Conservation (phyloP, 2,888 invertebrate species). For the Uropetala carovei region DNA sequence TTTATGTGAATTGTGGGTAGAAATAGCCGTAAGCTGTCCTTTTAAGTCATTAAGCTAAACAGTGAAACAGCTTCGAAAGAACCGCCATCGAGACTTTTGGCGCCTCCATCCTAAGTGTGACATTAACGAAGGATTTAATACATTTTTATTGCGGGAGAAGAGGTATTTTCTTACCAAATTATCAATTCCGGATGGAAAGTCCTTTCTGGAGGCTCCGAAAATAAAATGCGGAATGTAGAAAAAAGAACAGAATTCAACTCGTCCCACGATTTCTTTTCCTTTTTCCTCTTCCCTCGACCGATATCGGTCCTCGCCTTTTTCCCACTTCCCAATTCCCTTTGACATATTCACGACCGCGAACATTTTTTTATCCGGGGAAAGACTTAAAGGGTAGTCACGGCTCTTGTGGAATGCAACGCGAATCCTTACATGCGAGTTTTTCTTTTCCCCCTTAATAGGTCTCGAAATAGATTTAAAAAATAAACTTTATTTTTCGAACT, state of each 20-base stretch:
- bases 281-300: background rate
- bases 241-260: background rate
- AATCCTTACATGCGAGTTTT: background rate
- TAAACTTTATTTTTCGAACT: background rate
- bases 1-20: too few species aligned
- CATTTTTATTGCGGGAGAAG: background rate
- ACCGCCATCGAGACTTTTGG: background rate
- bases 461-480: background rate
- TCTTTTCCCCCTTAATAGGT: background rate
- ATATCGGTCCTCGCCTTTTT: background rate
- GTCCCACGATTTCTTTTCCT: background rate
- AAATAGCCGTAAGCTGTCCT: too few species aligned
- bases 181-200: background rate
- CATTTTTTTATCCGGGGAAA: conserved; percentile 14
- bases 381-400: background rate
- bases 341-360: conserved; percentile 13
- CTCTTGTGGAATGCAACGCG: conserved; percentile 1
- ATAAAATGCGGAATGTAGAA: background rate
- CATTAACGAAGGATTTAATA: background rate
- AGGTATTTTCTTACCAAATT: background rate
- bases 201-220: background rate
- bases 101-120: background rate
- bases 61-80: background rate
- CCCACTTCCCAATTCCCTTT: background rate
- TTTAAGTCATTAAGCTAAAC: background rate